A percentile compares a stretch with the other conserved stretches of the same genome.
phyloP scores from a whole-genome alignment of 1,140 invertebrate species.

The Atta cephalotes region DNA sequence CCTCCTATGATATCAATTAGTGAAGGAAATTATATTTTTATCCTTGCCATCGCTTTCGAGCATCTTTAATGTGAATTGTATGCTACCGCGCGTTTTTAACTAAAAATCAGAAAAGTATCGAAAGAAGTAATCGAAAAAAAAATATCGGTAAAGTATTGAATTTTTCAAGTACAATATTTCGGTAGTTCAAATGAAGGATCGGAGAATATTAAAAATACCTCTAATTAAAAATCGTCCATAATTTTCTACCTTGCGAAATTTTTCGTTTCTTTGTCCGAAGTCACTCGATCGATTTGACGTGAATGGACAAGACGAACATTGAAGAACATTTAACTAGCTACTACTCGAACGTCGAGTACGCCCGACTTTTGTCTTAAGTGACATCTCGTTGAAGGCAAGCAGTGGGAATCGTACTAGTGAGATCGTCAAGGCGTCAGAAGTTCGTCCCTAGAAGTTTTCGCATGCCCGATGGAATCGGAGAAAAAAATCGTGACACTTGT shows the following conservation, averaged over 20 bases:
- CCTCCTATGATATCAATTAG: not conserved
- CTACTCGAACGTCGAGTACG: conserved; percentile 1
- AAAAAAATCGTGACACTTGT: conserved; percentile 19
- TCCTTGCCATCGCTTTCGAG: not conserved
- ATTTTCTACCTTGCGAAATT: not conserved
- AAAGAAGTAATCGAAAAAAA: not conserved
- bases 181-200: not conserved
- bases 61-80: not conserved
- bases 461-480: not conserved
- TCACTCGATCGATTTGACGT: not conserved
- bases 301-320: not conserved
- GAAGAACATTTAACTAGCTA: not conserved
- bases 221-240: not conserved
- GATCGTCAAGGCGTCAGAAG: conserved; percentile 15
- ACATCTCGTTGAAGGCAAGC: conserved; percentile 24
- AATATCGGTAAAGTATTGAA: not conserved
- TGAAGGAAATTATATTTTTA: conserved; percentile 15
- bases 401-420: not conserved
- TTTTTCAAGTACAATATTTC: not conserved
- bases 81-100: not conserved
- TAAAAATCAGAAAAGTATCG: not conserved
- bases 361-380: conserved; percentile 32
- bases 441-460: not conserved
- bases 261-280: not conserved
- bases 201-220: not conserved